Evolutionary conservation across 2,797 vertebrate genomes (phyloP), one percentile per base, ranked within the genome.

Genomic region (Myotis vivesi): DNA sequence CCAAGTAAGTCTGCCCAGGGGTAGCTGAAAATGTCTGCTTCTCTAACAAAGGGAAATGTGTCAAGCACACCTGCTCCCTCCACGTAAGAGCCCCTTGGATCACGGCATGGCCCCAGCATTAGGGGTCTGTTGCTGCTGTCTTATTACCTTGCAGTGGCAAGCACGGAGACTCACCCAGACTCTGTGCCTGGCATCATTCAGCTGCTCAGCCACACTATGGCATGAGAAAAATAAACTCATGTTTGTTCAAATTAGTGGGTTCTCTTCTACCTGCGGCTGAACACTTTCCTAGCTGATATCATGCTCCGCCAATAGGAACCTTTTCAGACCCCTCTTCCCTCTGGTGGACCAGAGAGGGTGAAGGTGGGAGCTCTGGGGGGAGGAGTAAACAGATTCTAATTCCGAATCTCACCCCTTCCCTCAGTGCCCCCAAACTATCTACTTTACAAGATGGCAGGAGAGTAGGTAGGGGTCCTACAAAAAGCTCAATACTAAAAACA

Each of bases 21-120:
- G 11, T 49, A 57, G 33, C 62, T 84, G 81, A 33, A 62, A 69
- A 33, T 2, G 11, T 13, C 44, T 41, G 38, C 33, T 77, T 59
- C 25, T 59, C 80, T 17, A 9, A 22, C 20, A 57, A 41, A 41
- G 49, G 53, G 20, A 69, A 36, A 4, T 5, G 5, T 4, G 59
- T 46, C 36, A 46, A 69, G 49, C 11, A 38, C 22, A 15, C n/a
- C 79, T 33, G 41, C 22, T 33, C 30, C n/a, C 41, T 33, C 72
- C 64, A 53, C 22, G 3, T 12, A 62, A 0, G 6, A 15, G 51
- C 71, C 38, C 20, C 33, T 53, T 22, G n/a, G 69, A 73, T 17
- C 38, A 30, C 36, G 10, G 6, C 1, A 0, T 8, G 19, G 38
- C 46, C 30, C 1, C 0, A 0, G 33, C 4, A 1, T 17, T 28